Evolutionary conservation across 37 sponge, comb jelly and placozoan genomes (phyloP).

Genomic region (Eunapius fragilis): DNA sequence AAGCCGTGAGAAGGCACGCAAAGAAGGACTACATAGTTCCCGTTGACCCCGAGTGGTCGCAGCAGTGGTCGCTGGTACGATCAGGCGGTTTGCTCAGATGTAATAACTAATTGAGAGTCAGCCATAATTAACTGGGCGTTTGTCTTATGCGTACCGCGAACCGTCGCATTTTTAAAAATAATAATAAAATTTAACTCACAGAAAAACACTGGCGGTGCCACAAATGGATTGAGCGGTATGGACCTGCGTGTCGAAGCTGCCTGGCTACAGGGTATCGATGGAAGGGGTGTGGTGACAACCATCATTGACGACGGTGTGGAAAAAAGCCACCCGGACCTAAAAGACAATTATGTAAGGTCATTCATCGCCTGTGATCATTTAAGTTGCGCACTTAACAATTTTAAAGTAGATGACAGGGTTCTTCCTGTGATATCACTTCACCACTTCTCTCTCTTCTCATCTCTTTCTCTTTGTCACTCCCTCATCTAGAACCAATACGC

Average conservation of each 20-base stretch:
- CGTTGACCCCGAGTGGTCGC: constrained; percentile 57
- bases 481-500: constrained; percentile 68
- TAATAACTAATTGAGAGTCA: background rate
- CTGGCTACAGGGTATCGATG: constrained; percentile 80
- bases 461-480: background rate
- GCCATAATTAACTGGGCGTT: background rate
- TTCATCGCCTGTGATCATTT: too few species aligned
- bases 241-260: constrained; percentile 78
- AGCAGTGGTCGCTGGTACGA: constrained; percentile 81
- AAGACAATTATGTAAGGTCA: constrained; percentile 74
- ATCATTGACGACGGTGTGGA: constrained; percentile 90
- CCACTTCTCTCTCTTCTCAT: background rate
- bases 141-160: constrained; percentile 5
- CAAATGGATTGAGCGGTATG: background rate
- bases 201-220: background rate
- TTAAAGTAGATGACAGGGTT: too few species aligned
- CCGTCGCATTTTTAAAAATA: background rate
- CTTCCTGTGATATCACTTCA: background rate
- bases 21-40: constrained; percentile 62
- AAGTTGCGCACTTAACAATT: too few species aligned
- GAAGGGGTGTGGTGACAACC: constrained; percentile 75
- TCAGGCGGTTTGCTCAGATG: background rate
- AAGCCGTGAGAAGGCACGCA: constrained; percentile 37
- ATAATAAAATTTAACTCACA: background rate
- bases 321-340: constrained; percentile 70